Percentiles rank a stretch among this genome's conserved stretches.
phyloP scores from a whole-genome alignment of 2,888 invertebrate genomes.

The Dolichopus griseipennis region DNA sequence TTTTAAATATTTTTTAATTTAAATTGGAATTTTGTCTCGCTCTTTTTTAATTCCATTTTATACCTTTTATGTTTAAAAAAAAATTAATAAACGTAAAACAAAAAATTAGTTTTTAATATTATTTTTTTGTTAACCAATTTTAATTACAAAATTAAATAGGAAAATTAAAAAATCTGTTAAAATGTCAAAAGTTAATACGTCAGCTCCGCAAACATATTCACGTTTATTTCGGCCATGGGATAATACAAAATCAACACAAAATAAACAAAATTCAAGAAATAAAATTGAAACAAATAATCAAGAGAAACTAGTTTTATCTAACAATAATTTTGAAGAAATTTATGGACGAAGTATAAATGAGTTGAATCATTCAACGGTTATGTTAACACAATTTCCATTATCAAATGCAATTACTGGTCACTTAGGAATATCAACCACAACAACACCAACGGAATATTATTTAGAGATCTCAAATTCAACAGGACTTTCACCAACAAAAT shows the following conservation, averaged over 20 bases:
- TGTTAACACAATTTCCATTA: constrained; percentile 19
- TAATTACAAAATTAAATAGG: constrained; percentile 10
- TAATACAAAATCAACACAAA: constrained; percentile 29
- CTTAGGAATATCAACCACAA: constrained; percentile 17
- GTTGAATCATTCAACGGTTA: constrained; percentile 12
- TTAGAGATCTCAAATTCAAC: constrained; percentile 8
- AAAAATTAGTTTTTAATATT: neutral
- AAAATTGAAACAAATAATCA: too few species aligned
- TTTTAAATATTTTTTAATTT: neutral
- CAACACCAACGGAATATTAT: neutral
- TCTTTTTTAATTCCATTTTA: neutral
- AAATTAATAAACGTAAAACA: too few species aligned
- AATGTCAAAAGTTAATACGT: constrained; percentile 36
- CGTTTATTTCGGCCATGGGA: constrained; percentile 57
- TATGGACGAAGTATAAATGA: neutral
- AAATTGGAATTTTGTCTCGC: neutral
- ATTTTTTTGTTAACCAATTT: neutral
- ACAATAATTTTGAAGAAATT: neutral
- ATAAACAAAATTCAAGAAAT: constrained; percentile 13
- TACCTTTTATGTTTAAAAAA: too few species aligned
- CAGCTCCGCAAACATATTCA: constrained; percentile 45
- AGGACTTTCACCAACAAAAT: neutral
- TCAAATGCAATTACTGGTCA: neutral
- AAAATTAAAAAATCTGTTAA: constrained; percentile 2
- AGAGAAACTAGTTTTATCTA: too few species aligned